Percentiles rank a stretch among this genome's conserved stretches.
phyloP scores from a whole-genome alignment of 1,140 invertebrate genomes.

The Adoxophyes honmai region DNA sequence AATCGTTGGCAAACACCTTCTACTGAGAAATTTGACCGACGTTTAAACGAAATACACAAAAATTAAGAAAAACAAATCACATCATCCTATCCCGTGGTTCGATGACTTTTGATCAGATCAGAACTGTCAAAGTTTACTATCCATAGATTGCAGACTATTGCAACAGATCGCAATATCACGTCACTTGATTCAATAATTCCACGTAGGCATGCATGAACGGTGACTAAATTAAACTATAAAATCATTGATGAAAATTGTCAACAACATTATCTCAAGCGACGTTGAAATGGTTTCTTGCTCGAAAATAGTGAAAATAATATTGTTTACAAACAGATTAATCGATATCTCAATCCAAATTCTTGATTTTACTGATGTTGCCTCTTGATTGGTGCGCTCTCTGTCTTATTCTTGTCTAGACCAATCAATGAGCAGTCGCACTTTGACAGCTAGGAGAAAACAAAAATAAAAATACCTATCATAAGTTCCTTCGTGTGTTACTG shows the following conservation, averaged over 20 bases:
- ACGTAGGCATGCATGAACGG: background rate
- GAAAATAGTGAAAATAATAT: background rate
- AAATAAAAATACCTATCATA: slow-evolving; percentile 11
- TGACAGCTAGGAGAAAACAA: slow-evolving; percentile 13
- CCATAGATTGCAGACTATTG: background rate
- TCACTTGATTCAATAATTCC: background rate
- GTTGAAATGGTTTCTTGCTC: background rate
- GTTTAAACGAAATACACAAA: slow-evolving; percentile 25
- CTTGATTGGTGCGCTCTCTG: slow-evolving; percentile 1
- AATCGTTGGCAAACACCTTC: slow-evolving; percentile 21
- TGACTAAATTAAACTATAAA: background rate
- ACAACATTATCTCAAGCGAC: background rate
- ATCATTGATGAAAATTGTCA: background rate
- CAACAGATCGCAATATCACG: background rate
- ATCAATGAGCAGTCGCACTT: background rate
- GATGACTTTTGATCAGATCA: slow-evolving; percentile 22
- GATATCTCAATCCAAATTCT: background rate
- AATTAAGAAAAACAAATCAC: slow-evolving; percentile 38
- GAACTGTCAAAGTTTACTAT: slow-evolving; percentile 23
- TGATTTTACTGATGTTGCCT: background rate
- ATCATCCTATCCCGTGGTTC: slow-evolving; percentile 42
- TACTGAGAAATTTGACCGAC: slow-evolving; percentile 30
- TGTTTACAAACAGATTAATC: slow-evolving; percentile 3
- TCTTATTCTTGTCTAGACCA: slow-evolving; percentile 2
- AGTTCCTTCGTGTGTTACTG: slow-evolving; percentile 4